A percentile compares a stretch with the other conserved stretches of the same genome.
These are phyloP conservation scores for Mesembrinibis cayennensis DNA, from an alignment of 2,113 vertebrate species.

Conservation along the genomic window DNA sequence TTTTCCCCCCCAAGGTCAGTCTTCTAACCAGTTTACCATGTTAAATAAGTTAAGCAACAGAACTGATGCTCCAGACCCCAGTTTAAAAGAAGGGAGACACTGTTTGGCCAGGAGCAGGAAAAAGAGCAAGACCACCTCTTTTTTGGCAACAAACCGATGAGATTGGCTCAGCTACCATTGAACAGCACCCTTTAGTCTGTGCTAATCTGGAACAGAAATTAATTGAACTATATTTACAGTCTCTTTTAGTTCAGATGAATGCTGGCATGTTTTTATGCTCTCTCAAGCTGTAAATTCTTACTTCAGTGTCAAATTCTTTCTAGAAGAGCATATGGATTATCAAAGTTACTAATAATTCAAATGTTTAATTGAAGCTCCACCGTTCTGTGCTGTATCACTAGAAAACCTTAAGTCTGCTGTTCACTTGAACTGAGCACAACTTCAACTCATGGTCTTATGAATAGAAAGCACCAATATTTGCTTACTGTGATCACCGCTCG, in stretches of 20 bases:
- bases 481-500: conserved; percentile 83
- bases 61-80: not conserved
- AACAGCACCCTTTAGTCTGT: not conserved
- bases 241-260: not conserved
- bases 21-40: not conserved
- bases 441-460: not conserved
- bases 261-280: not conserved
- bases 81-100: not conserved
- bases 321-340: not conserved
- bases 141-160: not conserved
- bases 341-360: not conserved
- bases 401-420: not conserved
- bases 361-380: not conserved
- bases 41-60: not conserved
- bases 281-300: not conserved
- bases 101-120: not conserved
- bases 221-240: not conserved
- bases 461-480: not conserved
- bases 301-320: not conserved
- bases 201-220: not conserved
- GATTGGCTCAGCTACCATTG: not conserved
- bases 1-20: fast-evolving
- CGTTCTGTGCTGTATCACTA: not conserved
- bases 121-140: not conserved
- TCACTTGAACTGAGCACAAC: not conserved